Base-by-base conservation (phyloP, 2,888 invertebrate species). In the Argyra leucocephala region DNA sequence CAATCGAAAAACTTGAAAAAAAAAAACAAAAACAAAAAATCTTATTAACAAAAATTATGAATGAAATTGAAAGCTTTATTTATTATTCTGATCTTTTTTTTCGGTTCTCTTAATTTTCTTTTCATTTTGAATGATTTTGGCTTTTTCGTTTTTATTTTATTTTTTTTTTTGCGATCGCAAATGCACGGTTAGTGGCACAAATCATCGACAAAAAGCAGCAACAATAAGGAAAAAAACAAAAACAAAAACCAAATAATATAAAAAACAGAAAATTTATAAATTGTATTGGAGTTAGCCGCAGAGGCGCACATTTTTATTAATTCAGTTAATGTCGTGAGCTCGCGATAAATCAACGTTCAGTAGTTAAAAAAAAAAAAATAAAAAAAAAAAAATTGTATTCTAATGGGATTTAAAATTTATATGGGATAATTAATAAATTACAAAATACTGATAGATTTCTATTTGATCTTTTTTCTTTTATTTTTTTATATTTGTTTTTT, bases 231-330 rank as follows among this genome's bases (percentile, higher is more conserved):
- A n/a, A n/a, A n/a, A n/a, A n/a, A n/a, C n/a, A 48, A 48, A 18
- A 18, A 48, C 9, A 48, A 18, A 37, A 37, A 15, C 5, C 6
- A 37, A 48, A n/a, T 3, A 48, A 48, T 3, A 48, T 18, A 48
- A 48, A 48, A 15, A 48, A 18, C 12, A 48, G 18, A 48, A 9
- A 18, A 48, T 18, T 48, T 18, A 15, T 48, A 15, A 18, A 48
- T 48, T 48, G 18, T 48, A 48, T 48, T 48, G 18, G 48, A 48
- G 48, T 48, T 48, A 48, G 48, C 48, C 48, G 48, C 48, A 18
- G 48, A 48, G 48, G 48, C 48, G 48, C 48, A 48, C 48, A 48
- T 48, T 48, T 48, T 48, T 48, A 48, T 48, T 48, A 48, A 48
- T 48, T 48, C 48, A 48, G 48, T 48, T 48, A 48, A 48, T 15